These are phyloP conservation scores for Eupeodes luniger DNA, from an alignment of 2,888 invertebrate genomes.

Conservation along the genomic window DNA sequence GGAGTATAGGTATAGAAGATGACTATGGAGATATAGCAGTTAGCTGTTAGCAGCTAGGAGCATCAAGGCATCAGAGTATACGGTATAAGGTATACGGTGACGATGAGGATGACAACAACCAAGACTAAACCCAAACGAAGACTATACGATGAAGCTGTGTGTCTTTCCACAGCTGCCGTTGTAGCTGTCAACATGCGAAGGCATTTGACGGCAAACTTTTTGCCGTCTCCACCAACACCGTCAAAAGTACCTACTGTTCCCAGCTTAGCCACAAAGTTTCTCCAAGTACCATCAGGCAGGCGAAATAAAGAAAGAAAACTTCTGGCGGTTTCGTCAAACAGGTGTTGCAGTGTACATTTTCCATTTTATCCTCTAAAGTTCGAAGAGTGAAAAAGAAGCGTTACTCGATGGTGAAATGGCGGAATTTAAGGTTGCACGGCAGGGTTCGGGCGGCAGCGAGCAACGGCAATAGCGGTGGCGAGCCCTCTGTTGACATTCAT, in stretches of 20 bases:
- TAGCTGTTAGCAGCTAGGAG: too few species aligned
- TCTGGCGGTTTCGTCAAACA: slow-evolving; percentile 71
- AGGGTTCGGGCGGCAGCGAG: too few species aligned
- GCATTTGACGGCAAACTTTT: slow-evolving; percentile 71
- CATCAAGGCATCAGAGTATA: background rate
- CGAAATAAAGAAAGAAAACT: slow-evolving; percentile 52
- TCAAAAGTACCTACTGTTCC: slow-evolving; percentile 29
- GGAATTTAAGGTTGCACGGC: slow-evolving; percentile 39
- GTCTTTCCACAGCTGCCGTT: slow-evolving; percentile 59
- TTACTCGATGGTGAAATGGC: slow-evolving; percentile 15
- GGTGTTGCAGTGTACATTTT: slow-evolving; percentile 55
- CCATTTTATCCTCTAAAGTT: background rate
- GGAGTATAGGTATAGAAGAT: background rate
- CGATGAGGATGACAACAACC: slow-evolving; percentile 16
- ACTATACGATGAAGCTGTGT: slow-evolving; percentile 40
- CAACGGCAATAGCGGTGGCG: too few species aligned
- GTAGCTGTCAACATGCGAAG: slow-evolving; percentile 70
- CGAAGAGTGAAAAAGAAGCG: slow-evolving; percentile 7
- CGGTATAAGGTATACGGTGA: background rate
- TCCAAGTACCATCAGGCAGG: slow-evolving; percentile 34
- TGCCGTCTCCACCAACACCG: slow-evolving; percentile 19
- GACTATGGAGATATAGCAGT: too few species aligned
- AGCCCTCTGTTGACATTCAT: slow-evolving; percentile 48
- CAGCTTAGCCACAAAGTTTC: slow-evolving; percentile 72
- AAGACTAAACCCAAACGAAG: background rate